phyloP scores from a whole-genome alignment of 2,797 vertebrate genomes.

The Micromesistius poutassou region DNA sequence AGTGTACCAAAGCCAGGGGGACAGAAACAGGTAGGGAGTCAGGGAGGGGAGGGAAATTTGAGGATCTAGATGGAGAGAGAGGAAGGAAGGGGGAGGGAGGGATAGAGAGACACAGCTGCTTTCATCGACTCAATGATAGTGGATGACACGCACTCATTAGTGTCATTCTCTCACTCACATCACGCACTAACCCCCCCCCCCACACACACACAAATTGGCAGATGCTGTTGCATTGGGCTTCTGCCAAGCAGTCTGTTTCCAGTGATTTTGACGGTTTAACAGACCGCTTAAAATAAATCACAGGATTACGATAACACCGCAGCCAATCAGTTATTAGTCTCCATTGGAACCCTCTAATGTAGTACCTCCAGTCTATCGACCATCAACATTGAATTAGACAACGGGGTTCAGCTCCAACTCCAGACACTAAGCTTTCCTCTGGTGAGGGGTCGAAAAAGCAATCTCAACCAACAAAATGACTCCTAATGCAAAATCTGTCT shows the following conservation, averaged over 20 bases:
- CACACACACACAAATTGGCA: conserved; percentile 31
- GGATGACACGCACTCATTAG: neutral
- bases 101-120: neutral
- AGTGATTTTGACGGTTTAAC: conserved; percentile 43
- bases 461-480: neutral
- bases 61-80: neutral
- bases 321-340: neutral
- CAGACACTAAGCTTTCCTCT: neutral
- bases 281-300: conserved; percentile 20
- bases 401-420: neutral
- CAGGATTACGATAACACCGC: neutral
- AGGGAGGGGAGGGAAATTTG: neutral
- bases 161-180: neutral
- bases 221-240: conserved; percentile 23
- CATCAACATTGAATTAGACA: neutral
- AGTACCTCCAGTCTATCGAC: neutral
- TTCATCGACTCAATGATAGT: neutral
- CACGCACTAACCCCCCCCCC: neutral
- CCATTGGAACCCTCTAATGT: neutral
- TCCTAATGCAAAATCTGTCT: conserved; percentile 1
- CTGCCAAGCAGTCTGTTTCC: conserved; percentile 41
- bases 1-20: conserved; percentile 10
- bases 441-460: neutral
- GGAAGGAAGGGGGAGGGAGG: neutral
- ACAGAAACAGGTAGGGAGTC: neutral